Evolutionary conservation across 2,888 invertebrate species (phyloP), one percentile per base, ranked within the genome.

Genomic region (Eupsilia transversa): DNA sequence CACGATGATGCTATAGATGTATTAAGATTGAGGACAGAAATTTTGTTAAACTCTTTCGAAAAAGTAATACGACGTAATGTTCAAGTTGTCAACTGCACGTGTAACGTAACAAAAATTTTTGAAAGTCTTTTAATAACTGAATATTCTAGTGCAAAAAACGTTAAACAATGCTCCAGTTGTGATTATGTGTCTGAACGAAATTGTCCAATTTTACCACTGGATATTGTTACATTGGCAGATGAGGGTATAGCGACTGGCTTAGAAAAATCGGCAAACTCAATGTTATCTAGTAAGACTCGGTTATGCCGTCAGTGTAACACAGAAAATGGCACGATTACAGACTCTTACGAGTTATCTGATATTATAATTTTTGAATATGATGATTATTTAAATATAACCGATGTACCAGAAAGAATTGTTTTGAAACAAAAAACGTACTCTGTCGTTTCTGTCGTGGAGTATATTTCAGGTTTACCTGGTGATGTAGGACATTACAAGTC

Each of bases 181-280:
- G 33, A 33, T 57, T 57, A 33, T 33, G 33, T 33, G 57, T 57
- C 57, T 57, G 57, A 57, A 57, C 57, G 57, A 9, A 57, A 57
- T 57, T 57, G 57, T 57, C 57, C 57, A 57, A 41, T 49, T 49
- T 49, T 49, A 49, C 49, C 49, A 49, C 23, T 49, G 23, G 49
- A 49, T 49, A 49, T 49, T 41, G 41, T 41, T 41, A 41, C 41
- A 41, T 41, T 12, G 41, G 41, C 41, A 41, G 41, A 41, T 33
- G 33, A 33, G 33, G 57, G 33, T 35, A 35, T 23, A 35, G 35
- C 35, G 35, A 59, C 59, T 59, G 35, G 23, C 59, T 60, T 69
- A 60, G 52, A 60, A n/a, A 38, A 60, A 60, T 69, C 69, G n/a
- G 60, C 69, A 35, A 60, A 59, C n/a, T 69, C 69, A 69, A 69